Evolutionary conservation across 2,113 vertebrate genomes (phyloP).

Genomic region (Peromyscus polionotus): DNA sequence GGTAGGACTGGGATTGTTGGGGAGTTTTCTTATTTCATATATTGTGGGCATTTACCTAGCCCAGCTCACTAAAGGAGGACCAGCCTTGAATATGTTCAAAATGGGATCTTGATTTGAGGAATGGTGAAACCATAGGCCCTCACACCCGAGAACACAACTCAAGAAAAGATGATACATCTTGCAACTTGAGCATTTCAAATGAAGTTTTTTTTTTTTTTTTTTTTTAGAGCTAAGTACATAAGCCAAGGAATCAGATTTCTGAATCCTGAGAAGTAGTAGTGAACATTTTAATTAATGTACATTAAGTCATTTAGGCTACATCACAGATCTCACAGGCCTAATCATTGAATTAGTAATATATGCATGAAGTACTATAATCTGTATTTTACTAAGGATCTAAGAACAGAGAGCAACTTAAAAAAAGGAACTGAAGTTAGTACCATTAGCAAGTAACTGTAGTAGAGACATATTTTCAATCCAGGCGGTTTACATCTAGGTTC

Average conservation of each 20-base stretch:
- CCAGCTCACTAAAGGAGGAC: not conserved
- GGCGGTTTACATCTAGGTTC: not conserved
- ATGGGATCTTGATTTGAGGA: not conserved
- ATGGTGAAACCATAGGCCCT: not conserved
- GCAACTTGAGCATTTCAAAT: not conserved
- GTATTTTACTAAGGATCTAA: not conserved
- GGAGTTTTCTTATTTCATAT: not conserved
- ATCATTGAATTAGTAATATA: not conserved
- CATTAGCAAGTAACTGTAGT: not conserved
- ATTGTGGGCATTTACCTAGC: not conserved
- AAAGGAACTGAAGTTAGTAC: not conserved
- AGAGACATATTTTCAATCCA: not conserved
- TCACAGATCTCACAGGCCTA: not conserved
- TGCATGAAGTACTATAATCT: not conserved
- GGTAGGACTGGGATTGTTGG: not conserved
- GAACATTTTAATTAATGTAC: not conserved
- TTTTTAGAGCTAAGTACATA: not conserved
- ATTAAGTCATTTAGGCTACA: not conserved
- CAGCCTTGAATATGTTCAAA: not conserved
- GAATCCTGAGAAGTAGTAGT: not conserved
- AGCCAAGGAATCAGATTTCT: not conserved
- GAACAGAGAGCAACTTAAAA: not conserved
- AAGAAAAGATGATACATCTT: not conserved
- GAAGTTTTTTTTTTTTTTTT: not conserved
- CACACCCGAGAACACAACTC: not conserved